These are phyloP conservation scores for Poeciliopsis gracilis DNA, from an alignment of 2,797 vertebrate genomes.

Conservation along the genomic window DNA sequence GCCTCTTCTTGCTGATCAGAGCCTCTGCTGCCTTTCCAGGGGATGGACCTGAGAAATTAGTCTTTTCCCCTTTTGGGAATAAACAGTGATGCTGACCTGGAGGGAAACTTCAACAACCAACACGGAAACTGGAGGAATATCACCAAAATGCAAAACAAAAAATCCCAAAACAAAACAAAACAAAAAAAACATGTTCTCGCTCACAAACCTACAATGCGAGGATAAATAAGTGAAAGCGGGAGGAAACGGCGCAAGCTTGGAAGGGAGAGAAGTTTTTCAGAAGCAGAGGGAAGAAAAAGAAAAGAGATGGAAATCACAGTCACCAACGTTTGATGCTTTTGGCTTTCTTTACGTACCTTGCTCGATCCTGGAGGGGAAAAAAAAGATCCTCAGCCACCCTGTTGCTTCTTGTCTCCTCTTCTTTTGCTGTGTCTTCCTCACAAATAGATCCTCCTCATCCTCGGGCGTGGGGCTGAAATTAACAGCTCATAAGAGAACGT, in stretches of 20 bases:
- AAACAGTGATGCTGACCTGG: slow-evolving; percentile 25
- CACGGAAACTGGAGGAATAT: slow-evolving; percentile 13
- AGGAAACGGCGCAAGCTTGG: slow-evolving; percentile 12
- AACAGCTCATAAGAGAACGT: slow-evolving; percentile 61
- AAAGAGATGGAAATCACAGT: slow-evolving; percentile 25
- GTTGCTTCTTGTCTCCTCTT: slow-evolving; percentile 70
- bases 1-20: slow-evolving; percentile 42
- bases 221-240: slow-evolving; percentile 24
- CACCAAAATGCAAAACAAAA: slow-evolving; percentile 4
- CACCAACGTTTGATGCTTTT: slow-evolving; percentile 37
- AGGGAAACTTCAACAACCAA: slow-evolving; percentile 55
- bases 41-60: slow-evolving; percentile 38
- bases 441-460: slow-evolving; percentile 71
- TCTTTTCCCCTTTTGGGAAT: slow-evolving; percentile 38
- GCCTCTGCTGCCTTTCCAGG: slow-evolving; percentile 23
- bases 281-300: slow-evolving; percentile 43
- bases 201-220: slow-evolving; percentile 20
- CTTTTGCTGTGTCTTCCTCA: slow-evolving; percentile 66
- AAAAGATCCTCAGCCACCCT: too few species aligned
- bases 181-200: slow-evolving; percentile 14
- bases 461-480: slow-evolving; percentile 53
- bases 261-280: slow-evolving; percentile 18
- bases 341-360: slow-evolving; percentile 67
- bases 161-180: too few species aligned
- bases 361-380: slow-evolving; percentile 40